Evolutionary conservation across 2,113 vertebrate genomes (phyloP).

Genomic region (mouse (Mus musculus)): DNA sequence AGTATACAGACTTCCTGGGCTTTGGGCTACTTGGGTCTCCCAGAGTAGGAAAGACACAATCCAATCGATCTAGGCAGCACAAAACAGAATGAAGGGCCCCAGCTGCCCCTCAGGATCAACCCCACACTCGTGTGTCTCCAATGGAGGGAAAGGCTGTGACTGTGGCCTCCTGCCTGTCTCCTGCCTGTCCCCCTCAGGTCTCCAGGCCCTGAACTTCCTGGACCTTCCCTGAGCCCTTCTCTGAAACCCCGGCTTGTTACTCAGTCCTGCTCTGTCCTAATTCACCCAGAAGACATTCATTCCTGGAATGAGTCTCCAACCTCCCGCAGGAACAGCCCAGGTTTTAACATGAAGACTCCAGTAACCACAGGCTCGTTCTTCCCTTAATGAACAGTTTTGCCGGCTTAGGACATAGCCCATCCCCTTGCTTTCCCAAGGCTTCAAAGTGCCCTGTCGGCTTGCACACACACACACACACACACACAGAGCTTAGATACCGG

Average conservation of each 20-base stretch:
- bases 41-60: neutral
- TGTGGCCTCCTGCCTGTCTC: neutral
- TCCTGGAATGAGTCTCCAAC: neutral
- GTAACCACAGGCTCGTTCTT: conserved; percentile 1
- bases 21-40: neutral
- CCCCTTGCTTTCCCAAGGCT: conserved; percentile 22
- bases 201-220: neutral
- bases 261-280: neutral
- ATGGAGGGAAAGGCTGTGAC: neutral
- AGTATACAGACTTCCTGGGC: neutral
- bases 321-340: neutral
- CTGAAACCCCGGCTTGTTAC: neutral
- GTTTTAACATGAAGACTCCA: conserved; percentile 14
- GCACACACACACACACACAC: neutral
- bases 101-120: neutral
- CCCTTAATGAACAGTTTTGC: neutral
- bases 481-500: neutral
- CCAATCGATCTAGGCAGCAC: neutral
- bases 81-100: neutral
- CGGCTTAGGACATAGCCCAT: neutral
- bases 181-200: neutral
- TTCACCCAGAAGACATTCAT: neutral
- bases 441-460: neutral
- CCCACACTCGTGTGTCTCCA: neutral
- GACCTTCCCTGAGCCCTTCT: neutral